Percentiles rank a stretch among this genome's conserved stretches.
phyloP scores from a whole-genome alignment of 2,797 vertebrate species.

The Mionectes olivaceus region DNA sequence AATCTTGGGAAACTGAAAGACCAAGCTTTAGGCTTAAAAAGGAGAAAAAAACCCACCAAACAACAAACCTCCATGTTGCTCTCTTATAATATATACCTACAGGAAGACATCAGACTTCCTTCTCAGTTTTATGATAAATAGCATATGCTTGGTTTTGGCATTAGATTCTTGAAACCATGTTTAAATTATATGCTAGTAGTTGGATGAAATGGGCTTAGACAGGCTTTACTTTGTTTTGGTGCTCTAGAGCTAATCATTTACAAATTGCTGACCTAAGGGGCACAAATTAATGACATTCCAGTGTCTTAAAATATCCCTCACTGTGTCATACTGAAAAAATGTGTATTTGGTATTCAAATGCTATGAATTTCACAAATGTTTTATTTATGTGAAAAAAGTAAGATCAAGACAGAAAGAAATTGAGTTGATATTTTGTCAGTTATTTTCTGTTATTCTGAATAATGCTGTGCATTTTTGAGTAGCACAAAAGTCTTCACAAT shows the following conservation, averaged over 20 bases:
- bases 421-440: not conserved
- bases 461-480: not conserved
- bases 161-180: not conserved
- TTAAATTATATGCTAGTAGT: conserved; percentile 18
- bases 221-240: conserved; percentile 46
- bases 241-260: conserved; percentile 62
- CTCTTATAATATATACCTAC: not conserved
- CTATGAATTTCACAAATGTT: conserved; percentile 15
- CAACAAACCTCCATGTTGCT: not conserved
- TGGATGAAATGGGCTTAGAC: conserved; percentile 26
- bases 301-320: conserved; percentile 17
- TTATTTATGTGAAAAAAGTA: not conserved
- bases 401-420: not conserved
- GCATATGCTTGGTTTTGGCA: not conserved
- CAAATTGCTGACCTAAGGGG: conserved; percentile 43
- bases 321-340: conserved; percentile 17
- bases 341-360: not conserved
- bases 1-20: not conserved
- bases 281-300: conserved; percentile 52
- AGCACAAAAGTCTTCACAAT: not conserved
- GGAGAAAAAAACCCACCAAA: not conserved
- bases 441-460: not conserved
- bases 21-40: not conserved
- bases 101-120: not conserved
- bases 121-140: not conserved